Evolutionary conservation across 1,140 invertebrate species (phyloP), one percentile per base, ranked within the genome.

Genomic region (Drosophila pandora): DNA sequence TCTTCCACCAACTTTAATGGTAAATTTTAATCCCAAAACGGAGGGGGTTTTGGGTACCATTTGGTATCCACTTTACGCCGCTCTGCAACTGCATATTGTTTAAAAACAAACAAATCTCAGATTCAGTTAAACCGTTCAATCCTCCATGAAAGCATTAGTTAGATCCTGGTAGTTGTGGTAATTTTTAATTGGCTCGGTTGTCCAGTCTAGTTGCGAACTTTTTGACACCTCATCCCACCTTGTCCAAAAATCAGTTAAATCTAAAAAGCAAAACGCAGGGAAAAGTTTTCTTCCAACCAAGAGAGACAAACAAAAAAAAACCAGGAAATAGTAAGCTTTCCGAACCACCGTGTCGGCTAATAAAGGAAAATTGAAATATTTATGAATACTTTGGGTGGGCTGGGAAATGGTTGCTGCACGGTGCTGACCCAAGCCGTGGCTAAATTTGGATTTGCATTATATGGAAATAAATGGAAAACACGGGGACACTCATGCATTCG

Each of bases 301-400:
- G 9, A 12, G 2, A n/a, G 6, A 30, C 10, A 62, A 22, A 30
- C 10, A 55, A 55, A 22, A 55, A 22, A 53, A 49, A 49, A n/a
- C 1, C 25, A 2, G 41, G 3, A 52, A 58, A 48, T 50, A 50
- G 55, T 67, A 30, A 58, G 32, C 10, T 30, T 8, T 39, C 22
- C 45, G 25, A 54, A 37, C 41, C 48, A 41, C 43, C 57, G 30
- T 81, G 78, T 63, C 54, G 59, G 69, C 59, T 88, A 87, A 87
- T 87, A 45, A 73, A 88, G 54, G 63, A 54, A 87, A 87, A 87
- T 87, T 87, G 84, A 87, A 76, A 69, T 83, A 67, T 87, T 88
- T 87, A 87, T 68, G 83, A 65, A 55, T 79, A 83, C 84, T 87
- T 87, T 47, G 72, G 83, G 63, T 7, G 13, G 74, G 47, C 58